Evolutionary conservation across 2,797 vertebrate species (phyloP), one percentile per base, ranked within the genome.

Genomic region (Epinephelus malabaricus): DNA sequence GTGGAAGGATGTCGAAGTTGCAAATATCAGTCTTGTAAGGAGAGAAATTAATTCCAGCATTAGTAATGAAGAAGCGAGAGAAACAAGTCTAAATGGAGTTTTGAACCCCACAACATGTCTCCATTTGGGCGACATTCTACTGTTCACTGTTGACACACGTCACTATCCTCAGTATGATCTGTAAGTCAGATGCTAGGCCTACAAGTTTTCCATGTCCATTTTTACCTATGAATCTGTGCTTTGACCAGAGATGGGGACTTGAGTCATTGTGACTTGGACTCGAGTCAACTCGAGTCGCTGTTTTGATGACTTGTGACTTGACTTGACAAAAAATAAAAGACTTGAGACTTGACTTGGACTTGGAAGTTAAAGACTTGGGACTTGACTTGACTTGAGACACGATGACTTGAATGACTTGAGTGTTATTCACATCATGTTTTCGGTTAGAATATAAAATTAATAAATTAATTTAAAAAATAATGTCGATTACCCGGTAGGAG

Each of bases 161-260:
- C 96, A 97, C 71, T 98, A 96, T 88, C 97, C 97, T 0, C 81
- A 95, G 63, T 99, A 98, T 30, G 97, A 99, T 45, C 73, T 95
- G 98, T 99, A 84, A 96, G 97, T 85, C 2, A 17, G 18, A n/a
- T 34, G 14, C 21, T 47, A 1, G 6, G 4, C 19, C 0, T 10
- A 17, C 3, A 23, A 2, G 3, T 17, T 47, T 49, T 19, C 60
- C 1, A 25, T 40, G 0, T 54, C 2, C 1, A 10, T 27, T 63
- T 58, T 40, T 59, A 12, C 0, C 19, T 6, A 1, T 60, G 2
- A 49, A 65, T 63, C 14, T 34, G 4, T 58, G 13, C 74, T 62
- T 51, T 58, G 11, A 67, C n/a, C 23, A 23, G 23, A 23, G 23
- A 23, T 23, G 23, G 23, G 23, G 23, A 23, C 23, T 23, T 23